Evolutionary conservation across 1,140 invertebrate genomes (phyloP).

Genomic region (Zaprionus inermis): DNA sequence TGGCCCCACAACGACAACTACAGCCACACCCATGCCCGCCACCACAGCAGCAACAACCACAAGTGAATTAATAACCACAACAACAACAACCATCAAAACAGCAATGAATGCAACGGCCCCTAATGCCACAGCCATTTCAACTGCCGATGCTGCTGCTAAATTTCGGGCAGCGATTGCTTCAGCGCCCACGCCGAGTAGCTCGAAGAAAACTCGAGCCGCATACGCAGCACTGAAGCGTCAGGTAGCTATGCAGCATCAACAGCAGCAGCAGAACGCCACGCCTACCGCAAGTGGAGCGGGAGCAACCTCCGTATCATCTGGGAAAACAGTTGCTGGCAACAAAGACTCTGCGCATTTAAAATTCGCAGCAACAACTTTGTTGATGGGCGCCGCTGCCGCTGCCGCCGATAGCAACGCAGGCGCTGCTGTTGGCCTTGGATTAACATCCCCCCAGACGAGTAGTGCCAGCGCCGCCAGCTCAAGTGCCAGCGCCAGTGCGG

Average conservation of each 20-base stretch:
- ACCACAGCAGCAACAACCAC: conserved; percentile 45
- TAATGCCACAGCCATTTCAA: conserved; percentile 50
- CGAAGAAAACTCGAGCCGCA: conserved; percentile 65
- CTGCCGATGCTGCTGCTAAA: conserved; percentile 66
- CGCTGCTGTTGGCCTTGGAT: conserved; percentile 48
- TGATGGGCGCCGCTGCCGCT: conserved; percentile 72
- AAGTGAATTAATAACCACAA: conserved; percentile 38
- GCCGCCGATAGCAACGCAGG: conserved; percentile 59
- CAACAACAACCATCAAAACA: conserved; percentile 26
- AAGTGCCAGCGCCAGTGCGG: conserved; percentile 52
- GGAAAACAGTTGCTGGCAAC: conserved; percentile 35
- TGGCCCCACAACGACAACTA: conserved; percentile 57
- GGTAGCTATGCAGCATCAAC: conserved; percentile 55
- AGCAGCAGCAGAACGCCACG: conserved; percentile 13
- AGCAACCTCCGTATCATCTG: conserved; percentile 18
- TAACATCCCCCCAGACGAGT: conserved; percentile 32
- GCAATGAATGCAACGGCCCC: conserved; percentile 48
- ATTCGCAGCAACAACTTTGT: conserved; percentile 65
- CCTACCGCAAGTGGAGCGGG: conserved; percentile 6
- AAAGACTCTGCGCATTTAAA: conserved; percentile 74
- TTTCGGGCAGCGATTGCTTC: conserved; percentile 68
- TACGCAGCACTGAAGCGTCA: conserved; percentile 67
- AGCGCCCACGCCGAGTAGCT: conserved; percentile 49
- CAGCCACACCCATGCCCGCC: conserved; percentile 51
- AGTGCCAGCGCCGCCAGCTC: conserved; percentile 11